Percentiles rank a stretch among this genome's conserved stretches.
Evolutionary conservation across 1,140 invertebrate species (phyloP).

Genomic region (Akabosia matsudoensis): DNA sequence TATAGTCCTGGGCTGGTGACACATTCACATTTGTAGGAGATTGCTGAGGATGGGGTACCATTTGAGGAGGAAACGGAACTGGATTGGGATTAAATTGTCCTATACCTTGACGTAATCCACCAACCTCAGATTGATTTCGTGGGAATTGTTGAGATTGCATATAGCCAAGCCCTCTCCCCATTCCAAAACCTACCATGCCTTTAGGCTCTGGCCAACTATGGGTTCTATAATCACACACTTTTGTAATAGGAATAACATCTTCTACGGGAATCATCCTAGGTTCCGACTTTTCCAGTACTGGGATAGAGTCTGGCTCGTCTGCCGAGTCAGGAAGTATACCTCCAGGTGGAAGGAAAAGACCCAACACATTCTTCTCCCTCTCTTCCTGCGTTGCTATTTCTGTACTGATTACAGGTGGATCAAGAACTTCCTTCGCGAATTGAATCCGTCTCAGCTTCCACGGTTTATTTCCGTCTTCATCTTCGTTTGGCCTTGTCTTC

Average conservation of each 20-base stretch:
- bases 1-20: not conserved
- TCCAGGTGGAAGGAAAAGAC: slow-evolving; percentile 74
- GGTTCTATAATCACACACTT: slow-evolving; percentile 68
- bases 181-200: not conserved
- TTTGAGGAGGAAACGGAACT: not conserved
- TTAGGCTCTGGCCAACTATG: slow-evolving; percentile 79
- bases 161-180: not conserved
- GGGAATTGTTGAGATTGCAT: slow-evolving; percentile 14
- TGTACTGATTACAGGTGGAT: slow-evolving; percentile 68
- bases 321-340: slow-evolving; percentile 75
- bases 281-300: not conserved
- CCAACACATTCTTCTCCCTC: slow-evolving; percentile 75
- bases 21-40: not conserved
- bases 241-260: slow-evolving; percentile 75
- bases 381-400: slow-evolving; percentile 82
- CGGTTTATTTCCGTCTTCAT: slow-evolving; percentile 67
- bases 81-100: no score
- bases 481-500: slow-evolving; percentile 55
- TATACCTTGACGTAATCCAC: no score
- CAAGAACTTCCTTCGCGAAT: slow-evolving; percentile 60
- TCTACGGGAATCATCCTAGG: slow-evolving; percentile 72
- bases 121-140: not conserved
- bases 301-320: slow-evolving; percentile 70
- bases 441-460: slow-evolving; percentile 66
- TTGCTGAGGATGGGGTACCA: not conserved